Percentiles rank a stretch among this genome's conserved stretches.
Conservation (phyloP, 2,113 vertebrate genomes). For the Emberiza fucata region DNA sequence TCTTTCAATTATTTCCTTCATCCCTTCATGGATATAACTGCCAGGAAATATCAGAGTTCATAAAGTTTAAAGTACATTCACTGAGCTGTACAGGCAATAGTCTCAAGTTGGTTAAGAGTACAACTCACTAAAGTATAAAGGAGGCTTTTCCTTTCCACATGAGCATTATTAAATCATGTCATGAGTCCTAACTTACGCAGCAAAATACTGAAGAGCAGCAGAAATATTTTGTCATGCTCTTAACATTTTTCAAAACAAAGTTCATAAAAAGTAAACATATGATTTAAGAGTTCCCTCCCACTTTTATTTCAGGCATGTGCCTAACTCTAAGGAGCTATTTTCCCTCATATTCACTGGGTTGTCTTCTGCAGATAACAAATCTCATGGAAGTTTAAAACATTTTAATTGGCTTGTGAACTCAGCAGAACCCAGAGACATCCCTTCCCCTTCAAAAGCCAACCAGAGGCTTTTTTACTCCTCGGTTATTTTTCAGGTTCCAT, state of each 20-base stretch:
- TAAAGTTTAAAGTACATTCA: slow-evolving; percentile 77
- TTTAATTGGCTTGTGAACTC: slow-evolving; percentile 18
- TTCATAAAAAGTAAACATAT: slow-evolving; percentile 49
- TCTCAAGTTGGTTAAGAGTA: slow-evolving; percentile 68
- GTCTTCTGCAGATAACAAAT: neutral
- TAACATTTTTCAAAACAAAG: slow-evolving; percentile 54
- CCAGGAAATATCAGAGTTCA: slow-evolving; percentile 64
- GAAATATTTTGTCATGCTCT: slow-evolving; percentile 67
- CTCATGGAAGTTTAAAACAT: neutral
- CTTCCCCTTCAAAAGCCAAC: neutral
- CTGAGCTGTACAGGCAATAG: slow-evolving; percentile 75
- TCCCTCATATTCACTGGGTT: neutral
- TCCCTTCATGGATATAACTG: slow-evolving; percentile 64
- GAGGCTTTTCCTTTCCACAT: slow-evolving; percentile 29
- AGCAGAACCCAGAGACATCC: neutral
- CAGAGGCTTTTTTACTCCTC: neutral
- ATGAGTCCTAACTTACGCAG: slow-evolving; percentile 57
- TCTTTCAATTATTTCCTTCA: slow-evolving; percentile 54
- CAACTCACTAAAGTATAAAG: slow-evolving; percentile 52
- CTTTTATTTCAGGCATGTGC: neutral
- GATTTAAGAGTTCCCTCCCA: slow-evolving; percentile 33
- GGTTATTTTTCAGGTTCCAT: neutral
- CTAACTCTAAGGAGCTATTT: neutral
- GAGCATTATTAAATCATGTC: slow-evolving; percentile 37
- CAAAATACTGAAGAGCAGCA: slow-evolving; percentile 71